Evolutionary conservation across 2,888 invertebrate species (phyloP).

Genomic region (Loripinus fragilis): DNA sequence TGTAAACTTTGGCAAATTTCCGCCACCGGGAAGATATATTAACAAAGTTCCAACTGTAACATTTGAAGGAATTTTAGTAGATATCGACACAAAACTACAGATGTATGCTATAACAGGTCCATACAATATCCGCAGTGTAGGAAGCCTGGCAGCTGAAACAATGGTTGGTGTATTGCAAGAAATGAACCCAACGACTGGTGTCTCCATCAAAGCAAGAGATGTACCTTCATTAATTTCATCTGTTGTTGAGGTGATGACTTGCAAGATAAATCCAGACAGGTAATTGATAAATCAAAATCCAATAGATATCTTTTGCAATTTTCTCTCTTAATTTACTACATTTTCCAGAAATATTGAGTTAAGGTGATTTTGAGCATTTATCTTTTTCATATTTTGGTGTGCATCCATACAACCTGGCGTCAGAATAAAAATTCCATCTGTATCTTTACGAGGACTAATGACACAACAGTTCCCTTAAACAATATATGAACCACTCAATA

Average conservation of each 20-base stretch:
- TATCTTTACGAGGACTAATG: no score
- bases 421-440: no score
- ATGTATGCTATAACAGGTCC: constrained; percentile 14
- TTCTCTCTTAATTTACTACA: no score
- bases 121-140: constrained; percentile 33
- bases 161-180: constrained; percentile 32
- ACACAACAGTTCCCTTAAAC: no score
- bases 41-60: constrained; percentile 32
- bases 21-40: constrained; percentile 23
- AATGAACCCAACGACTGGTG: constrained; percentile 24
- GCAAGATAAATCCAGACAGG: constrained; percentile 24
- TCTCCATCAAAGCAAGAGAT: constrained; percentile 39
- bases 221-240: constrained; percentile 24
- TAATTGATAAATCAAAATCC: background rate
- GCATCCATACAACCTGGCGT: no score
- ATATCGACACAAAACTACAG: constrained; percentile 40
- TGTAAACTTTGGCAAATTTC: constrained; percentile 22
- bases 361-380: no score
- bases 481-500: no score
- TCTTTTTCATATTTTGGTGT: no score
- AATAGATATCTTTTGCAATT: no score
- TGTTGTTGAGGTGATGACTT: constrained; percentile 31
- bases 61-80: constrained; percentile 33
- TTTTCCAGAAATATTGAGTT: no score
- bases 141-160: constrained; percentile 41